Conservation (phyloP, 1,140 invertebrate species). For the Oedothorax gibbosus region DNA sequence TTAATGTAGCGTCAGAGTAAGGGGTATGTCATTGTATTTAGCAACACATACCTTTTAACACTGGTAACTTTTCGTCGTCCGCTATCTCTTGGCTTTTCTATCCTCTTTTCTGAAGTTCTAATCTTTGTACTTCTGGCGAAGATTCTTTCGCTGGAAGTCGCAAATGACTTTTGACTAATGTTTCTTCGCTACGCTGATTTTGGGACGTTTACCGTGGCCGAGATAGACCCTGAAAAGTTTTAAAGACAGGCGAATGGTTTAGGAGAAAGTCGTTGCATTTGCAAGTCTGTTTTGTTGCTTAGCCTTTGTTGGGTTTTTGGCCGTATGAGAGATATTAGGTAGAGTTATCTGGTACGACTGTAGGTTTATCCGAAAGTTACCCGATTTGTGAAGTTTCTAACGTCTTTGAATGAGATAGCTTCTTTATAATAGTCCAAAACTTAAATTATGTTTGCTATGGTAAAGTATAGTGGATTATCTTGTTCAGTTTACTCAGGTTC, state of each 20-base stretch:
- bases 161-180: conserved; percentile 52
- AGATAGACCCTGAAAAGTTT: conserved; percentile 19
- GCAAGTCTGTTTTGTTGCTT: background rate
- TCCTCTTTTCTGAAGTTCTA: conserved; percentile 24
- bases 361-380: too few relatives aligned
- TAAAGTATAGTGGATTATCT: too few relatives aligned
- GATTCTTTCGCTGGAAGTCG: conserved; percentile 41
- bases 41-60: conserved; percentile 29
- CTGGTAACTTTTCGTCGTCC: background rate
- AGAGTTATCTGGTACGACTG: too few relatives aligned
- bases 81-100: background rate
- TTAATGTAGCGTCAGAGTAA: conserved; percentile 54
- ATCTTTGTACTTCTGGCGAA: conserved; percentile 44
- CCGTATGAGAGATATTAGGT: too few relatives aligned
- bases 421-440: too few relatives aligned
- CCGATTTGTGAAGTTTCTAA: too few relatives aligned
- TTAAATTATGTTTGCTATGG: too few relatives aligned
- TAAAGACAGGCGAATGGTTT: conserved; percentile 15
- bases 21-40: conserved; percentile 37
- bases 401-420: too few relatives aligned
- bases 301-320: too few relatives aligned
- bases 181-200: conserved; percentile 25
- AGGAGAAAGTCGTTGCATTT: conserved; percentile 21
- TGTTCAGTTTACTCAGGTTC: too few relatives aligned
- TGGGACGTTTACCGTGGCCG: conserved; percentile 1